These are phyloP conservation scores for Ips nitidus DNA, from an alignment of 1,140 invertebrate species.

Conservation along the genomic window DNA sequence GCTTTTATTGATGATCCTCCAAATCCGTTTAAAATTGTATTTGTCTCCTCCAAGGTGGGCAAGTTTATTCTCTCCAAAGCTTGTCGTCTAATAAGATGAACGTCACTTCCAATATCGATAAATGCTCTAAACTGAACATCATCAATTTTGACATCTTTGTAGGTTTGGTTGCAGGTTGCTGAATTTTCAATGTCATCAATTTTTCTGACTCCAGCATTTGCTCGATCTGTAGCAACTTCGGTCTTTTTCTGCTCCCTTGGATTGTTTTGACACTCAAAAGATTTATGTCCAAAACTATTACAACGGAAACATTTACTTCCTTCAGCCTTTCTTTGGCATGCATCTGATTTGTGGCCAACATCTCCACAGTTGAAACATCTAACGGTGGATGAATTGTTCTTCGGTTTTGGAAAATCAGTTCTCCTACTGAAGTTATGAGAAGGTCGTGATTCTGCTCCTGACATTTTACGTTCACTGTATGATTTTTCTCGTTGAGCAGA, in stretches of 20 bases:
- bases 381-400: neutral
- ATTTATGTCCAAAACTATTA: slow-evolving; percentile 21
- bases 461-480: too few species aligned
- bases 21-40: neutral
- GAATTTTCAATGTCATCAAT: too few species aligned
- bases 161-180: neutral
- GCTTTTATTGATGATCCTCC: neutral
- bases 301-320: slow-evolving; percentile 14
- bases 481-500: too few species aligned
- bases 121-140: neutral
- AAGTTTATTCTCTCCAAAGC: neutral
- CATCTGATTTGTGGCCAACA: slow-evolving; percentile 7
- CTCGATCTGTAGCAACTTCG: too few species aligned
- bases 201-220: too few species aligned
- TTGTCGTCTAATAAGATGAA: neutral
- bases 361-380: slow-evolving; percentile 12
- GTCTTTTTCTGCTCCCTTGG: neutral
- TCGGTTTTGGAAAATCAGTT: neutral
- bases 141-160: neutral
- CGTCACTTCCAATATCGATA: neutral
- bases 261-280: neutral
- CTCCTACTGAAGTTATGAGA: too few species aligned
- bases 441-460: too few species aligned
- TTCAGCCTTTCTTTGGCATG: slow-evolving; percentile 6
- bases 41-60: neutral